Evolutionary conservation across 2,113 vertebrate genomes (phyloP).

Genomic region (Pagrus major): DNA sequence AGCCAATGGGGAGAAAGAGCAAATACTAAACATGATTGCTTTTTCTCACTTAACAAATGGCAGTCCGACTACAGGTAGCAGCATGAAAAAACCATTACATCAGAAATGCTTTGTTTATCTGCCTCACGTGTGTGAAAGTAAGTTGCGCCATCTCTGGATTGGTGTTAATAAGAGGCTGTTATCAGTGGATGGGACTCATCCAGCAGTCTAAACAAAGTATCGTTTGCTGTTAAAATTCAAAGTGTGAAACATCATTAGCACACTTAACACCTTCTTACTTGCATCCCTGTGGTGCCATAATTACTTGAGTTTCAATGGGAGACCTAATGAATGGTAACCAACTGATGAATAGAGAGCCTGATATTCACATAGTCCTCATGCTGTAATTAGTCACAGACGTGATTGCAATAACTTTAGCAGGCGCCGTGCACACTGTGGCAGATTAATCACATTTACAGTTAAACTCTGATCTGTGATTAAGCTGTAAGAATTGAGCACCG

Average conservation of each 20-base stretch:
- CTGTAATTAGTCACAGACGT: conserved; percentile 4
- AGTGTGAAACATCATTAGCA: conserved; percentile 47
- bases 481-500: background rate
- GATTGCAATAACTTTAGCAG: background rate
- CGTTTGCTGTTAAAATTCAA: background rate
- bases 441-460: conserved; percentile 45
- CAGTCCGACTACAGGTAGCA: background rate
- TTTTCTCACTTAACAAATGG: conserved; percentile 31
- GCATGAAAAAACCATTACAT: background rate
- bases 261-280: conserved; percentile 11
- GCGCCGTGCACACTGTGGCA: background rate
- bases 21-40: conserved; percentile 34
- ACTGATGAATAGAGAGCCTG: background rate
- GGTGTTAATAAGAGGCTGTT: conserved; percentile 32
- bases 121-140: background rate
- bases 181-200: background rate
- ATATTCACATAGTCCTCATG: background rate
- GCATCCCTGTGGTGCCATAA: background rate
- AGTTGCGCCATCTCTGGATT: background rate
- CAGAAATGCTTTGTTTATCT: background rate
- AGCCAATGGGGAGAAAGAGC: conserved; percentile 36
- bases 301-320: conserved; percentile 9
- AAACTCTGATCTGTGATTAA: conserved; percentile 16
- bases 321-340: conserved; percentile 27
- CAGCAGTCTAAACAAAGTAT: conserved; percentile 24